These are phyloP conservation scores for Pheosia tremula DNA, from an alignment of 2,888 invertebrate genomes.

Conservation along the genomic window DNA sequence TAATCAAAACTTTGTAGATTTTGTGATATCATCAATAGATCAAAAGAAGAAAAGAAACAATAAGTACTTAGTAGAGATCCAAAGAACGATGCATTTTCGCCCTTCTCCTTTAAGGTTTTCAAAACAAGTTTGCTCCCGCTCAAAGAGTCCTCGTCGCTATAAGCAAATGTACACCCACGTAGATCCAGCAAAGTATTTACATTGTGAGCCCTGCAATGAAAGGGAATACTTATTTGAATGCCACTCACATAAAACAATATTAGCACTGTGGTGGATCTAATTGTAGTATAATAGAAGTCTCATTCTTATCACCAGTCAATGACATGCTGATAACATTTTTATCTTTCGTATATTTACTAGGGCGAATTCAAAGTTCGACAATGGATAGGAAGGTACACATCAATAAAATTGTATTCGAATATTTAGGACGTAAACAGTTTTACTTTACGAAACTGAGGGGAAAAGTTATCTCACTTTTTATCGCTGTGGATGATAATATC, in stretches of 20 bases:
- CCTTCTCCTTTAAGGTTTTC: constrained; percentile 79
- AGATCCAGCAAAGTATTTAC: constrained; percentile 83
- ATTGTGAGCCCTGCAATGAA: constrained; percentile 76
- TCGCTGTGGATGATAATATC: constrained; percentile 86
- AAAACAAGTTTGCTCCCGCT: constrained; percentile 83
- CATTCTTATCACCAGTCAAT: constrained; percentile 69
- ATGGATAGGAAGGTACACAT: neutral
- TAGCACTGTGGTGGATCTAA: constrained; percentile 51
- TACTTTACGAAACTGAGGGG: neutral
- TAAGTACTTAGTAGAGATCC: constrained; percentile 81
- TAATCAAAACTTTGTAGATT: neutral
- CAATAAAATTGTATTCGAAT: neutral
- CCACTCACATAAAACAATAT: constrained; percentile 49
- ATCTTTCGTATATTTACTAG: constrained; percentile 62
- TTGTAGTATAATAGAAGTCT: constrained; percentile 67
- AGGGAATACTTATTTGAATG: constrained; percentile 16
- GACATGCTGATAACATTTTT: constrained; percentile 78
- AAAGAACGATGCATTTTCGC: constrained; percentile 86
- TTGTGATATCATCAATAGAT: neutral
- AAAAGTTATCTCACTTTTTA: constrained; percentile 71
- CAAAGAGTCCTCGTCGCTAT: constrained; percentile 80
- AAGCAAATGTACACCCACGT: constrained; percentile 84
- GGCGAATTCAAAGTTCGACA: constrained; percentile 27
- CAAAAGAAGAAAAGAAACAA: neutral
- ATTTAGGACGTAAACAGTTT: neutral